Percentiles rank a stretch among this genome's conserved stretches.
Evolutionary conservation across 2,113 vertebrate genomes (phyloP).

Genomic region (Tragelaphus buxtoni): DNA sequence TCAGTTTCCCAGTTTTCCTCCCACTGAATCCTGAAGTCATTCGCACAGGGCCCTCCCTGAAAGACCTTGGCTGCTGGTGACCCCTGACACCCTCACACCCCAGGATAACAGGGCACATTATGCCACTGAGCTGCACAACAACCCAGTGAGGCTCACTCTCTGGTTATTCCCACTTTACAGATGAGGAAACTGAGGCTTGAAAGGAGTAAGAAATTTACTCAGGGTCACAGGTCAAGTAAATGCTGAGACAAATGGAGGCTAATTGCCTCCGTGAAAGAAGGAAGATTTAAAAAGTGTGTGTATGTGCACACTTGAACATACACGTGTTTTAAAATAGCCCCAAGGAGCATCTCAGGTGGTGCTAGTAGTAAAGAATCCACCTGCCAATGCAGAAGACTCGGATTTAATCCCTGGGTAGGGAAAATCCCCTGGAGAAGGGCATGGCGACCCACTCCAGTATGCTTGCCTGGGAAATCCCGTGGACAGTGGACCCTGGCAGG

Average conservation of each 20-base stretch:
- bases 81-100: background rate
- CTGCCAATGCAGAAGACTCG: background rate
- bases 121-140: background rate
- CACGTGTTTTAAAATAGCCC: background rate
- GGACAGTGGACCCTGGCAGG: background rate
- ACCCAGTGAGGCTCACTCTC: fast-evolving
- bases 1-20: background rate
- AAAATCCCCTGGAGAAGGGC: background rate
- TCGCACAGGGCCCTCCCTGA: fast-evolving
- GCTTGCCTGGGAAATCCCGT: background rate
- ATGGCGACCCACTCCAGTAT: background rate
- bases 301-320: too few species aligned
- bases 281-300: background rate
- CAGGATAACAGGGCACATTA: background rate
- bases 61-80: background rate
- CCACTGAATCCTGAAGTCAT: background rate
- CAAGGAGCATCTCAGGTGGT: background rate
- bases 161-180: background rate
- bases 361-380: too few species aligned
- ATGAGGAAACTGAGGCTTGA: background rate
- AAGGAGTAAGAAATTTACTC: background rate
- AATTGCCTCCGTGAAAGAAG: background rate
- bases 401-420: background rate
- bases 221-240: background rate
- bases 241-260: background rate